Conservation (phyloP, 2,113 vertebrate genomes). For the Oryzias javanicus region DNA sequence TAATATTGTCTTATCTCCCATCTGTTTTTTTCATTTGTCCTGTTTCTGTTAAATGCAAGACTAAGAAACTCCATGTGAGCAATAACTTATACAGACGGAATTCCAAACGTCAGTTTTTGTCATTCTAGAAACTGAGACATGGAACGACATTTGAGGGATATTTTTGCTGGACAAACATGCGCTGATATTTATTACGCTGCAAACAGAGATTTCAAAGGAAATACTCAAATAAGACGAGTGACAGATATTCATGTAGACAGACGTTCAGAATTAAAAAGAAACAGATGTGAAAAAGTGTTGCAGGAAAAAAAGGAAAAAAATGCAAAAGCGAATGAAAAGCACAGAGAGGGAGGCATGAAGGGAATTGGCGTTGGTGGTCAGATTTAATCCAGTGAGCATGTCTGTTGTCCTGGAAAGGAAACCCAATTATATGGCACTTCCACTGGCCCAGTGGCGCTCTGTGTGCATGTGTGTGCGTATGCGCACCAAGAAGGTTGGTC, state of each 20-base stretch:
- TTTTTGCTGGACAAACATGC: no score
- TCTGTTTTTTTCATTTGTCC: no score
- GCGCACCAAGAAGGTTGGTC: constrained; percentile 59
- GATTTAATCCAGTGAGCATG: constrained; percentile 74
- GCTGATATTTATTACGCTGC: no score
- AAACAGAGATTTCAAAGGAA: no score
- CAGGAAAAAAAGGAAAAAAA: constrained; percentile 20
- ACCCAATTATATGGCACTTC: constrained; percentile 81
- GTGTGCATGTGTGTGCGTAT: constrained; percentile 44
- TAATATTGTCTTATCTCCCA: constrained; percentile 19
- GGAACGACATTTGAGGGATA: no score
- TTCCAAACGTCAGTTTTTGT: no score
- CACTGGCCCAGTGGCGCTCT: constrained; percentile 63
- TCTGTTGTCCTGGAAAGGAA: constrained; percentile 81
- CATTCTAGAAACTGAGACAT: no score
- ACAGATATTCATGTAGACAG: no score
- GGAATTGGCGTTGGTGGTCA: constrained; percentile 66
- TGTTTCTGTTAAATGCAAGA: background rate
- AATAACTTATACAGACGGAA: no score
- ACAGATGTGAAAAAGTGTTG: constrained; percentile 5
- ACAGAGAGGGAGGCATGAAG: constrained; percentile 52
- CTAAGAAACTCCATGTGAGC: background rate
- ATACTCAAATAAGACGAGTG: no score
- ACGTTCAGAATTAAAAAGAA: background rate
- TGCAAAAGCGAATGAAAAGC: constrained; percentile 40